Evolutionary conservation across 2,797 vertebrate genomes (phyloP), one percentile per base, ranked within the genome.

Genomic region (Hyperoplus immaculatus): DNA sequence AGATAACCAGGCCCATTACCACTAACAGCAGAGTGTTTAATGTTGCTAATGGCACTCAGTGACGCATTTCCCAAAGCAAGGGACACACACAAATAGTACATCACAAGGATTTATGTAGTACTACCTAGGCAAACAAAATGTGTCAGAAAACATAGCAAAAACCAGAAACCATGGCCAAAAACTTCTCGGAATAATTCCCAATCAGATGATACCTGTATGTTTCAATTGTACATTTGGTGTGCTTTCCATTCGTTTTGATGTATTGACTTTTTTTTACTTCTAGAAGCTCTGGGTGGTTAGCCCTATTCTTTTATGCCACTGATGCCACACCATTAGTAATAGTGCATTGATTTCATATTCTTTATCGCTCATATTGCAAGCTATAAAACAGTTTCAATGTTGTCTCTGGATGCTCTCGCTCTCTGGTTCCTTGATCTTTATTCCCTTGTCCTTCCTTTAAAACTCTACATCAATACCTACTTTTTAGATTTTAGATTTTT

Each of bases 31-130:
- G 15, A 21, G 15, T 39, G 62, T 38, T 66, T 42, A 67, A 76
- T 60, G 65, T 42, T 18, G 42, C 53, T 71, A 21, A 67, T 58
- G 73, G 14, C 58, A 56, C 41, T 59, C 12, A 10, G 36, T 54
- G 65, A 65, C 80, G 76, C 43, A n/a, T 69, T 59, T 68, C 47
- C 70, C 73, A 60, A 69, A 58, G 62, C 47, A 29, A 45, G 42
- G 61, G 11, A 57, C 42, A 62, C 21, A 4, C 38, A 21, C 50
- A 53, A 14, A 21, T 4, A 6, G 41, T 12, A 57, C 13, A 58
- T 65, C 38, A 66, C 29, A 49, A 50, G 4, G 51, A 29, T 55
- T 60, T 43, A 12, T 62, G 6, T 38, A 21, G 39, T 9, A 36
- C 15, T 59, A 6, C 53, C 10, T 12, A 65, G 42, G 55, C 42